Conservation (phyloP, 2,888 invertebrate genomes). For the Sussaba pulchella region DNA sequence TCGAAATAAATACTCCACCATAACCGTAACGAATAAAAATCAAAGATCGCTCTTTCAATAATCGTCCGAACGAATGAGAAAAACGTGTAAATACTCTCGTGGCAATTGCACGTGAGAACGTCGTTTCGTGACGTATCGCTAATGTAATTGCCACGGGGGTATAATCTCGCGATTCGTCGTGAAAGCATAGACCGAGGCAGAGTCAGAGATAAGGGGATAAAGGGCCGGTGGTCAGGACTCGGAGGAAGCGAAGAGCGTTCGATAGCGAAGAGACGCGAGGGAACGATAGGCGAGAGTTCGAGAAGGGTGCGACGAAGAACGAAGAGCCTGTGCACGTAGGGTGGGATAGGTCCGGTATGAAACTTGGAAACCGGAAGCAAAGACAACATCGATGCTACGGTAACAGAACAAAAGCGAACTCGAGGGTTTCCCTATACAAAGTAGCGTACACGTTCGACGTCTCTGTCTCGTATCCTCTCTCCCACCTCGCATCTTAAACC, state of each 20-base stretch:
- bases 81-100: no score
- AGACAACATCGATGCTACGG: slow-evolving; percentile 65
- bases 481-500: background rate
- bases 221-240: slow-evolving; percentile 50
- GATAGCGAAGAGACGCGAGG: slow-evolving; percentile 34
- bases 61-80: no score
- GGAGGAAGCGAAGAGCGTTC: slow-evolving; percentile 32
- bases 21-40: no score
- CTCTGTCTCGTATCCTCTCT: slow-evolving; percentile 39
- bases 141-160: slow-evolving; percentile 24
- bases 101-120: no score
- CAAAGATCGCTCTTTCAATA: no score
- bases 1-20: no score
- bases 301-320: background rate
- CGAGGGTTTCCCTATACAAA: slow-evolving; percentile 59
- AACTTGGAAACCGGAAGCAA: slow-evolving; percentile 65
- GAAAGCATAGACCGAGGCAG: slow-evolving; percentile 21
- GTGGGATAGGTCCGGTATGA: slow-evolving; percentile 43
- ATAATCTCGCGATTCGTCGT: slow-evolving; percentile 54
- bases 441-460: slow-evolving; percentile 61
- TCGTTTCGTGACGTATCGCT: background rate
- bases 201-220: slow-evolving; percentile 55
- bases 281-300: slow-evolving; percentile 13
- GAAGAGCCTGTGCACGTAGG: slow-evolving; percentile 19
- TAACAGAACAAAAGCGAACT: slow-evolving; percentile 65